Conservation (phyloP, 2,888 invertebrate species). For the Malachius bipustulatus region DNA sequence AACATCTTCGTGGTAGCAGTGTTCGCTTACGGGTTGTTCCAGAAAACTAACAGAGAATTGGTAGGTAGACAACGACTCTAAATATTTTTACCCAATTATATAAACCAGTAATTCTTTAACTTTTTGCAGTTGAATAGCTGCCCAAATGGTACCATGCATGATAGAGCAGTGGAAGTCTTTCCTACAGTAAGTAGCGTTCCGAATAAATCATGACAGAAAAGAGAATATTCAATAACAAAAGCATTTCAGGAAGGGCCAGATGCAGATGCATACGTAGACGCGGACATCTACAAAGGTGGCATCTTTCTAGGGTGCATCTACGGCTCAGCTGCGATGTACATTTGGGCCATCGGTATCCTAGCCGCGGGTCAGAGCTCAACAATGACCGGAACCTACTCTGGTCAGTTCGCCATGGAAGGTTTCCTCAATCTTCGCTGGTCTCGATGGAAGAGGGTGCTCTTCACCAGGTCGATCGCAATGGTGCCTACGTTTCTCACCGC, state of each 20-base stretch:
- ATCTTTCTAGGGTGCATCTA: constrained; percentile 64
- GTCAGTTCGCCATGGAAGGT: constrained; percentile 84
- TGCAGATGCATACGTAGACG: constrained; percentile 41
- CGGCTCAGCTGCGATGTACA: constrained; percentile 62
- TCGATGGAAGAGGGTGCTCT: constrained; percentile 72
- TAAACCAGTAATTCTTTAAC: constrained; percentile 1
- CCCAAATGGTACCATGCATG: constrained; percentile 16
- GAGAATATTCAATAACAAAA: constrained; percentile 1
- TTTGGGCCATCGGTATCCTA: constrained; percentile 70
- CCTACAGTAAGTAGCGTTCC: constrained; percentile 29
- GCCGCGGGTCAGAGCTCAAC: constrained; percentile 76
- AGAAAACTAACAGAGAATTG: constrained; percentile 55
- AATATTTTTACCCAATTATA: constrained; percentile 1
- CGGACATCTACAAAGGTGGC: constrained; percentile 61
- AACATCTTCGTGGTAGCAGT: constrained; percentile 80
- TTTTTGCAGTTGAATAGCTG: constrained; percentile 14
- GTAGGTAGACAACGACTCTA: constrained; percentile 41
- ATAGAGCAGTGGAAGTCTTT: constrained; percentile 28
- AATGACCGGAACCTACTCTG: constrained; percentile 73
- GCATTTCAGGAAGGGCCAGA: too few relatives aligned
- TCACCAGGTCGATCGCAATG: constrained; percentile 79
- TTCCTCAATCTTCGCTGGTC: constrained; percentile 74
- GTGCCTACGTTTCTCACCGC: constrained; percentile 57
- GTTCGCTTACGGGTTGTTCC: constrained; percentile 69
- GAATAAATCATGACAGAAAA: neutral